A percentile compares a stretch with the other conserved stretches of the same genome.
phyloP scores from a whole-genome alignment of 2,888 invertebrate species.

The Epinotia ramella region DNA sequence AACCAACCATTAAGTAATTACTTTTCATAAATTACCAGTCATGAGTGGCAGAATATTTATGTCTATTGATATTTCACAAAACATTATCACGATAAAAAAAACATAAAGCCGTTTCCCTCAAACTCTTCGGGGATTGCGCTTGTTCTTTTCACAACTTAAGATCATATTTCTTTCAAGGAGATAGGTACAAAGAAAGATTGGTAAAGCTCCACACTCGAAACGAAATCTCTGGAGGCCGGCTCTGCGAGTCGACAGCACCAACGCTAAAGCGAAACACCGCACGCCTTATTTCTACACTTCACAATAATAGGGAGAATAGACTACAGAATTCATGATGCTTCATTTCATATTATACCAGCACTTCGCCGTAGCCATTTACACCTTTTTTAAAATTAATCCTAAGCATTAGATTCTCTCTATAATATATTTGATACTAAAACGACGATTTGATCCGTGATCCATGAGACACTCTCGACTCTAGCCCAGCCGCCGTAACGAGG shows the following conservation, averaged over 20 bases:
- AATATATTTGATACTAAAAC: not conserved
- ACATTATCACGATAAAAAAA: slow-evolving; percentile 40
- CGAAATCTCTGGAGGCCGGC: slow-evolving; percentile 31
- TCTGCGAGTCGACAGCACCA: slow-evolving; percentile 14
- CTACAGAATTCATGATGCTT: slow-evolving; percentile 24
- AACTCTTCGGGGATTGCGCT: slow-evolving; percentile 35
- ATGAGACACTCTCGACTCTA: not conserved
- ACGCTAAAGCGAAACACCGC: slow-evolving; percentile 17
- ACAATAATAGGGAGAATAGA: slow-evolving; percentile 37
- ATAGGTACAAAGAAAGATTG: slow-evolving; percentile 45
- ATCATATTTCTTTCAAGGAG: slow-evolving; percentile 44
- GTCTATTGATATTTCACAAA: slow-evolving; percentile 12
- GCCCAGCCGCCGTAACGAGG: no score
- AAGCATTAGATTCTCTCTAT: not conserved
- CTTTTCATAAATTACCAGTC: not conserved
- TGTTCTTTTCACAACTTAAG: slow-evolving; percentile 45
- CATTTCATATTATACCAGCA: slow-evolving; percentile 12
- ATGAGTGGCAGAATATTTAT: not conserved
- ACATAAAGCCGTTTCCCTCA: slow-evolving; percentile 26
- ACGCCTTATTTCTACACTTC: slow-evolving; percentile 27
- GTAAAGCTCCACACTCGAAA: slow-evolving; percentile 44
- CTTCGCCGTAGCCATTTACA: not conserved
- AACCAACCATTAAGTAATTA: no score
- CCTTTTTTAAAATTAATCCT: no score
- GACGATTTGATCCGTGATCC: not conserved